Evolutionary conservation across 2,113 vertebrate species (phyloP), one percentile per base, ranked within the genome.

Genomic region (Anseranas semipalmata): DNA sequence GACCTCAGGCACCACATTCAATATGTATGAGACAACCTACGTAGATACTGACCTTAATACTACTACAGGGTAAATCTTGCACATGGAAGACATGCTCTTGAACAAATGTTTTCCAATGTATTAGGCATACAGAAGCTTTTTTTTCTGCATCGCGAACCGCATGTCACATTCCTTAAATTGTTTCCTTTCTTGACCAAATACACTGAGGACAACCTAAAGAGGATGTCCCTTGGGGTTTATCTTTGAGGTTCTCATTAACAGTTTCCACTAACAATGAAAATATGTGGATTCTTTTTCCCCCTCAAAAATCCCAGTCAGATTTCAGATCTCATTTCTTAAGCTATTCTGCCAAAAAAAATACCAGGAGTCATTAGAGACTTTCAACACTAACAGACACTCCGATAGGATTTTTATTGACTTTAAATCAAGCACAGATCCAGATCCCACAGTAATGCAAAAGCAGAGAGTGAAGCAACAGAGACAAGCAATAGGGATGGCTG

Each of bases 41-140:
- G 7, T 10, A 50, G 66, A 78, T 89, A 46, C 32, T 82, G 89
- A 87, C 84, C 83, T 76, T 75, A 93, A 75, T 75, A 81, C 4
- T 48, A 52, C 50, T 15, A 92, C 53, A 39, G 56, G 66, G 48
- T 5, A 91, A 60, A 72, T 89, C 75, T 10, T 89, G 58, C 70
- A 68, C 2, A 21, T 14, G 27, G 65, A 58, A 75, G 66, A 85
- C 9, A 0, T 55, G 70, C 58, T 92, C 77, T 85, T 56, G 24
- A 89, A 87, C 86, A 95, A 97, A 92, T 87, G 28, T 89, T 87
- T 96, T 95, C 94, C 94, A 93, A 85, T 70, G 21, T 96, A 89
- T 95, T 96, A 96, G 62, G 77, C 94, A 95, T 0, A 89, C 19
- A n/a, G 84, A 81, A 90, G 80, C 70, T 62, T 92, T 96, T 68